These are phyloP conservation scores for Zaprionus inermis DNA, from an alignment of 1,140 invertebrate species.

Conservation along the genomic window DNA sequence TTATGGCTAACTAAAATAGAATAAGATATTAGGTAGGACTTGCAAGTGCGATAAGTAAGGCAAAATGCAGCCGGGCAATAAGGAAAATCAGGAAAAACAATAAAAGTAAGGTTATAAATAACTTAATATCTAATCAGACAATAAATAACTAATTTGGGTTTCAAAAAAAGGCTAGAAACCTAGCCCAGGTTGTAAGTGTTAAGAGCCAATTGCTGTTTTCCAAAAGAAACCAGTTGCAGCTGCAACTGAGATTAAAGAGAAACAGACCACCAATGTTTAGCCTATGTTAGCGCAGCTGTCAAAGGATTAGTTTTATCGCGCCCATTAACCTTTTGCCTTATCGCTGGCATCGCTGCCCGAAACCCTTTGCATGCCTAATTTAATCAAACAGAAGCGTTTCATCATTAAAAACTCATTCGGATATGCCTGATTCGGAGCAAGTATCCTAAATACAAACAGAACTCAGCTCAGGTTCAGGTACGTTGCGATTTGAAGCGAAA, in stretches of 20 bases:
- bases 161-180: background rate
- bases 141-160: background rate
- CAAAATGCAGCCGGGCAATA: too few species aligned
- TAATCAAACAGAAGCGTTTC: constrained; percentile 43
- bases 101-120: background rate
- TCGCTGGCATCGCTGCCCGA: background rate
- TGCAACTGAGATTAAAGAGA: background rate
- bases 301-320: constrained; percentile 35
- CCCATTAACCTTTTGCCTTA: constrained; percentile 33
- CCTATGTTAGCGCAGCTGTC: constrained; percentile 30
- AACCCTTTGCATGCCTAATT: constrained; percentile 28
- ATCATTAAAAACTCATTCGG: constrained; percentile 45
- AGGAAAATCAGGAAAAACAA: background rate
- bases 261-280: constrained; percentile 1
- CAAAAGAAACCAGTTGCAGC: constrained; percentile 4
- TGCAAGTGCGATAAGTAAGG: background rate
- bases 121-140: background rate
- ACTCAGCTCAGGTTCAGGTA: constrained; percentile 2
- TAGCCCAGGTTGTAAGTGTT: background rate
- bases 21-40: background rate
- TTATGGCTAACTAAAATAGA: background rate
- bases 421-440: background rate
- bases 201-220: background rate
- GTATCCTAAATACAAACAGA: constrained; percentile 2
- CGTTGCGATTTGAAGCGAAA: constrained; percentile 23